A percentile compares a stretch with the other conserved stretches of the same genome.
Conservation (phyloP, 2,113 vertebrate genomes). For the Neogobius melanostomus region DNA sequence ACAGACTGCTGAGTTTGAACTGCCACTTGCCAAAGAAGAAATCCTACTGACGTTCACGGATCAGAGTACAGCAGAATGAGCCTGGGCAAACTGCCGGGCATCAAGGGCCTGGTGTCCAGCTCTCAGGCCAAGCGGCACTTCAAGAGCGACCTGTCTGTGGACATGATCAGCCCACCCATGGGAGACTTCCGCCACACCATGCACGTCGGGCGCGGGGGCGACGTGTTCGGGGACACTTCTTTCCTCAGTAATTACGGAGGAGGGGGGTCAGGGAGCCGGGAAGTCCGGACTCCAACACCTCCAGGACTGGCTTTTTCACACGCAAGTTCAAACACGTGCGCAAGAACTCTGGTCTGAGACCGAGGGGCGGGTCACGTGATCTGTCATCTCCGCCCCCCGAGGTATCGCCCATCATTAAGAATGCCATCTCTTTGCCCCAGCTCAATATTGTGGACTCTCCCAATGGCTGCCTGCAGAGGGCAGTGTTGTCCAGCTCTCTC, state of each 20-base stretch:
- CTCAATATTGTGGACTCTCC: constrained; percentile 71
- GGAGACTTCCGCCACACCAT: constrained; percentile 96
- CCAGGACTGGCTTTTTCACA: constrained; percentile 78
- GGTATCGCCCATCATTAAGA: constrained; percentile 95
- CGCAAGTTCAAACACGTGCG: constrained; percentile 85
- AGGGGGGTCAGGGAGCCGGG: constrained; percentile 64
- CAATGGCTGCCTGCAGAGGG: constrained; percentile 74
- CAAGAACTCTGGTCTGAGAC: constrained; percentile 67
- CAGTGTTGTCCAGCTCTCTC: constrained; percentile 77
- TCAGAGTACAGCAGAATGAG: constrained; percentile 76
- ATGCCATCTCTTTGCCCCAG: constrained; percentile 89
- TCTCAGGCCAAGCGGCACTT: constrained; percentile 85
- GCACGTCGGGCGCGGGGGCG: constrained; percentile 92
- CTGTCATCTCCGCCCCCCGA: constrained; percentile 80
- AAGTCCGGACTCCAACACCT: constrained; percentile 66
- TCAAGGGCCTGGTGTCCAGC: constrained; percentile 85
- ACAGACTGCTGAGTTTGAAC: constrained; percentile 28
- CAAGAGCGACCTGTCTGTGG: constrained; percentile 84
- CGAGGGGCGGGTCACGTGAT: constrained; percentile 58
- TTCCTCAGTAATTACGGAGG: constrained; percentile 92
- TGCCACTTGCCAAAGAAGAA: constrained; percentile 29
- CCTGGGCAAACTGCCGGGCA: constrained; percentile 86
- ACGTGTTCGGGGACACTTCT: constrained; percentile 95
- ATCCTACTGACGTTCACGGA: constrained; percentile 16
- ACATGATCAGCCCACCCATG: constrained; percentile 94